Evolutionary conservation across 2,888 invertebrate species (phyloP).

Genomic region (Deladenus siricidicola): DNA sequence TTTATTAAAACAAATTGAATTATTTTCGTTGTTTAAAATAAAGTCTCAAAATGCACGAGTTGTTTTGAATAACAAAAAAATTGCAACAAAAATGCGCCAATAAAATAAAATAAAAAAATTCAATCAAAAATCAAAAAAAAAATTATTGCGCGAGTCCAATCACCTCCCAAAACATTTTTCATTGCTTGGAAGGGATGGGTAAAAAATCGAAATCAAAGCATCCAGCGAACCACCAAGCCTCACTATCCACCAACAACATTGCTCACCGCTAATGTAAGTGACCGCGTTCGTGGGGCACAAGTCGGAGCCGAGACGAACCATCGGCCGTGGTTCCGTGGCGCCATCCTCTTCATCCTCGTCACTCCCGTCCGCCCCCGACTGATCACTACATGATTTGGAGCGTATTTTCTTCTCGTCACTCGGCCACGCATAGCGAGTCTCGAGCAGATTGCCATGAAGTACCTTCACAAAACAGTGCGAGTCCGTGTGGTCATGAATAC

Average conservation of each 20-base stretch:
- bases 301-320: slow-evolving; percentile 65
- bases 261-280: slow-evolving; percentile 62
- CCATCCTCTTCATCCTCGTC: neutral
- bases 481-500: slow-evolving; percentile 90
- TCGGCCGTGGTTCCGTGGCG: slow-evolving; percentile 51
- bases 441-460: slow-evolving; percentile 71
- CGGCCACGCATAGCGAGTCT: slow-evolving; percentile 79
- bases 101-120: neutral
- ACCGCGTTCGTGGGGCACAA: slow-evolving; percentile 70
- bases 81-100: neutral
- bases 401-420: slow-evolving; percentile 20
- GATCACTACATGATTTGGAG: neutral
- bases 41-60: no score
- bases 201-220: no score
- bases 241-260: neutral
- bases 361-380: neutral
- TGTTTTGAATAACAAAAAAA: neutral
- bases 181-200: no score
- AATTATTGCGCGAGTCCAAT: no score
- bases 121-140: neutral
- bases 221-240: no score
- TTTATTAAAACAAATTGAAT: neutral
- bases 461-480: slow-evolving; percentile 94
- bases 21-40: no score
- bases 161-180: no score